Evolutionary conservation across 2,797 vertebrate species (phyloP), one percentile per base, ranked within the genome.

Genomic region (Tadarida brasiliensis): DNA sequence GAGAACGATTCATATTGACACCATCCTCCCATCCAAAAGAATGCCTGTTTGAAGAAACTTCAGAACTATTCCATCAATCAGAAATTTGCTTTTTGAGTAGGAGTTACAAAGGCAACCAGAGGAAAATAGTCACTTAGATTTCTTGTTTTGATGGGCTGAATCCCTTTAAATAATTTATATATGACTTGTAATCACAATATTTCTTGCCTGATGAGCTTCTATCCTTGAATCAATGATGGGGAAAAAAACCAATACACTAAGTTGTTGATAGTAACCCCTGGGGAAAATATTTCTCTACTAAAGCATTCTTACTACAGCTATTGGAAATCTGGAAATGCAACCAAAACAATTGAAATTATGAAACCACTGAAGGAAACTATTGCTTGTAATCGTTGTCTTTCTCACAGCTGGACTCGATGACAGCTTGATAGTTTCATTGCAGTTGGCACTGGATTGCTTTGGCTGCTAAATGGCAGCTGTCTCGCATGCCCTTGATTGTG

Each of bases 321-420:
- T 98, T 98, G 96, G 97, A 98, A 98, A 98, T 98, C 98, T 98
- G 98, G 97, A 98, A 98, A 98, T 97, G 97, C 98, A 98, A 98
- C 97, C 95, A 7, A 97, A 97, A 98, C 98, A 98, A 98, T 97
- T 98, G 98, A 98, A 98, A 98, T 98, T 98, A 98, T 98, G 97
- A 98, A 98, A 86, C 93, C 97, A 97, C 97, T 96, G 97, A 98
- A 98, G 98, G 98, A 98, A 98, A 97, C 96, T 94, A 97, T 98
- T 98, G 98, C 96, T 97, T 98, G 95, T 98, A 98, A 98, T 98
- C 96, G 0, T 94, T 11, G 94, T 96, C 97, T 98, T 96, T 86
- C 97, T 98, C 98, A 98, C 98, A 98, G 98, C 98, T 98, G 98
- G 98, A 98, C 90, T 98, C 61, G 80, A 90, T 98, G 98, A 98